phyloP scores from a whole-genome alignment of 2,888 invertebrate species.

The Heteromurus nitidus region DNA sequence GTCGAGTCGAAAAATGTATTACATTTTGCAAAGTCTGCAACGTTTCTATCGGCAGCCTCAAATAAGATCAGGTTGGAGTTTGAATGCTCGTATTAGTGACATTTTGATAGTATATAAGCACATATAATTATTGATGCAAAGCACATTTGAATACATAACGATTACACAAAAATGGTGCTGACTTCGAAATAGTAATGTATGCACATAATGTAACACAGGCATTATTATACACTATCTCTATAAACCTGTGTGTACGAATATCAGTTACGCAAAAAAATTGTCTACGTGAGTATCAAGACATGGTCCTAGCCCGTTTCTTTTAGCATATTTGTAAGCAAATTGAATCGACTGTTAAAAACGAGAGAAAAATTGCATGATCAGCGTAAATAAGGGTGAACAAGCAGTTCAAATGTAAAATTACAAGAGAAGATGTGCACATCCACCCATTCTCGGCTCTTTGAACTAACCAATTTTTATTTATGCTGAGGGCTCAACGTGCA shows the following conservation, averaged over 20 bases:
- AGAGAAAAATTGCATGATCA: background rate
- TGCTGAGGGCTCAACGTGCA: background rate
- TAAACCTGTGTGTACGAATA: background rate
- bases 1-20: no score
- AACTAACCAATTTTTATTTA: background rate
- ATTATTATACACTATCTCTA: no score
- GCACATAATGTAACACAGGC: slow-evolving; percentile 23
- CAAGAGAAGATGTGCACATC: background rate
- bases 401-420: background rate
- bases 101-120: no score
- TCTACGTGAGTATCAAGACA: slow-evolving; percentile 11
- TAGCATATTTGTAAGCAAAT: background rate
- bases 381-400: slow-evolving; percentile 32
- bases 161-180: slow-evolving; percentile 53
- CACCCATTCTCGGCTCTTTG: background rate
- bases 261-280: slow-evolving; percentile 11
- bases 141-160: slow-evolving; percentile 37
- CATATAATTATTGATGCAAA: no score
- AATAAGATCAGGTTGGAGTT: no score
- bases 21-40: no score
- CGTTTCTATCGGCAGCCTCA: no score
- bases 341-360: background rate
- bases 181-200: background rate
- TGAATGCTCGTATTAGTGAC: no score
- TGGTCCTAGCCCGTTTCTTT: slow-evolving; percentile 16